Conservation (phyloP, 2,113 vertebrate genomes). For the Nanorana parkeri region DNA sequence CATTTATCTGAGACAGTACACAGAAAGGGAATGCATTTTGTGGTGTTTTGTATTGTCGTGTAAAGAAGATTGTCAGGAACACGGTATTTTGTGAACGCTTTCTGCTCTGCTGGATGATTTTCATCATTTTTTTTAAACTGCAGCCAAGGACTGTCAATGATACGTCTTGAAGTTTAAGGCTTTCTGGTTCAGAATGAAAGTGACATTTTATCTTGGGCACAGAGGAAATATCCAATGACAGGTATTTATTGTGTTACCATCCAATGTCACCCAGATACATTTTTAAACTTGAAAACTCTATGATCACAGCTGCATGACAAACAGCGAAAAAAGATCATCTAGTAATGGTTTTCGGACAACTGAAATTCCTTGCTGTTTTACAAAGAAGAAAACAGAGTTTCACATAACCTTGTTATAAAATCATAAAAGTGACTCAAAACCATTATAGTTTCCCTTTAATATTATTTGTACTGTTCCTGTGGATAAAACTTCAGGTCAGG, state of each 20-base stretch:
- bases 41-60: background rate
- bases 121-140: slow-evolving; percentile 14
- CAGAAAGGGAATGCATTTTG: slow-evolving; percentile 10
- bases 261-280: slow-evolving; percentile 8
- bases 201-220: slow-evolving; percentile 35
- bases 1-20: slow-evolving; percentile 18
- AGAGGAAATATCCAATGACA: slow-evolving; percentile 22
- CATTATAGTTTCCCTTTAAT: too few species aligned
- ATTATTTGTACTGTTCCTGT: too few species aligned
- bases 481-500: too few species aligned
- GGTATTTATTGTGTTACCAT: slow-evolving; percentile 10
- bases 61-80: slow-evolving; percentile 6
- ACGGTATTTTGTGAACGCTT: slow-evolving; percentile 8
- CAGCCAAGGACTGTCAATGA: slow-evolving; percentile 21
- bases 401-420: too few species aligned
- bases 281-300: background rate
- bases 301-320: slow-evolving; percentile 19
- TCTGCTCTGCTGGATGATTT: slow-evolving; percentile 23
- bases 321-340: too few species aligned
- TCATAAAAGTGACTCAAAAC: too few species aligned
- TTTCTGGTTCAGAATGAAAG: slow-evolving; percentile 26
- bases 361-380: too few species aligned
- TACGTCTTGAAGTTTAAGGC: slow-evolving; percentile 4
- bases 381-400: too few species aligned
- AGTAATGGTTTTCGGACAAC: background rate